These are phyloP conservation scores for Helicoverpa armigera DNA, from an alignment of 1,140 invertebrate species.

Conservation along the genomic window DNA sequence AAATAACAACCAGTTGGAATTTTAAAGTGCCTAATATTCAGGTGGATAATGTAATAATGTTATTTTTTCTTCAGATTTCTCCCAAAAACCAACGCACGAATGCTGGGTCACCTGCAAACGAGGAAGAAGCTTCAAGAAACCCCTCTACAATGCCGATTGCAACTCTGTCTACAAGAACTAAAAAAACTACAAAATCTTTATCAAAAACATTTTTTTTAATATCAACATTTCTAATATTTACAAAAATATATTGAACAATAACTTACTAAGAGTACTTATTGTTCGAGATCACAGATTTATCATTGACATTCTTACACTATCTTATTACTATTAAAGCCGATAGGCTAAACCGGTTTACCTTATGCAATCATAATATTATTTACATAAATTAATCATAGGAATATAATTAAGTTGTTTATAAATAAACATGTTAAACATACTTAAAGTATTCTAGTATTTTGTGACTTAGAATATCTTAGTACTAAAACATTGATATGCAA, in stretches of 20 bases:
- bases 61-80: slow-evolving; percentile 68
- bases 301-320: slow-evolving; percentile 18
- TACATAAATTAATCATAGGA: slow-evolving; percentile 35
- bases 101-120: slow-evolving; percentile 84
- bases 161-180: slow-evolving; percentile 59
- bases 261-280: slow-evolving; percentile 70
- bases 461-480: slow-evolving; percentile 39
- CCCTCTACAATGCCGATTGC: slow-evolving; percentile 66
- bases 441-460: slow-evolving; percentile 11
- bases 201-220: slow-evolving; percentile 32
- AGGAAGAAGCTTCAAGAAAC: slow-evolving; percentile 80
- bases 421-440: slow-evolving; percentile 10
- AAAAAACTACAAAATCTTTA: slow-evolving; percentile 39
- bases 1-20: too few relatives aligned
- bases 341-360: slow-evolving; percentile 32
- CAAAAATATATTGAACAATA: slow-evolving; percentile 62
- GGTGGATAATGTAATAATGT: background rate
- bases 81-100: slow-evolving; percentile 79
- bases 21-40: too few relatives aligned
- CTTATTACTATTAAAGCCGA: slow-evolving; percentile 10
- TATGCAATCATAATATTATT: slow-evolving; percentile 26
- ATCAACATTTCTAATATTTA: slow-evolving; percentile 32
- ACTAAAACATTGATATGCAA: background rate
- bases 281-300: slow-evolving; percentile 65
- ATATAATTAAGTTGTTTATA: slow-evolving; percentile 13